Evolutionary conservation across 1,140 invertebrate genomes (phyloP).

Genomic region (Plutomurus gul): DNA sequence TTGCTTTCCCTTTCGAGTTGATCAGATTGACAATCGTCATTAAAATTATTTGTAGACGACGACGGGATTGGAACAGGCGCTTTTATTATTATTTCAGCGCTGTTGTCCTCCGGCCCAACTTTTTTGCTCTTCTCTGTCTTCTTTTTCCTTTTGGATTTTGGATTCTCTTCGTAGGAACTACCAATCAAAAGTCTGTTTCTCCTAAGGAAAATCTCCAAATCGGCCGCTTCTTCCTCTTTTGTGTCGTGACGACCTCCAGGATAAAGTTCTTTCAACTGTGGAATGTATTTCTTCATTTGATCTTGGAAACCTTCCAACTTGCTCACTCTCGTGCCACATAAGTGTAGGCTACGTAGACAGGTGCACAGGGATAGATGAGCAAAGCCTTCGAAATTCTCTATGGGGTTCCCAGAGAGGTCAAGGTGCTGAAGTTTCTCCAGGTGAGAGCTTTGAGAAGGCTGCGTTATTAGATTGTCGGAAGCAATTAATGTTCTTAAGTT

Average conservation of each 20-base stretch:
- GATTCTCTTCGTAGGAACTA: not conserved
- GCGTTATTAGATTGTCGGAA: slow-evolving; percentile 65
- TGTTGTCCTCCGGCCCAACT: too few relatives aligned
- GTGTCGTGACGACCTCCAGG: slow-evolving; percentile 32
- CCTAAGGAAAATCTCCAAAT: not conserved
- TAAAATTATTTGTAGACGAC: too few relatives aligned
- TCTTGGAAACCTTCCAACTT: slow-evolving; percentile 3
- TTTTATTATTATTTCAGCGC: too few relatives aligned
- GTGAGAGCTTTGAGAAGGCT: slow-evolving; percentile 64
- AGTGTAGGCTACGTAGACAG: slow-evolving; percentile 34
- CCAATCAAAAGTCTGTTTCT: not conserved
- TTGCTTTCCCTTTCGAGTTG: too few relatives aligned
- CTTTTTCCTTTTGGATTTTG: not conserved
- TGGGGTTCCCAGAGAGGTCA: slow-evolving; percentile 60
- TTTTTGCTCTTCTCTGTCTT: not conserved
- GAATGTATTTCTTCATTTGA: slow-evolving; percentile 32
- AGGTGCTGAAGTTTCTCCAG: slow-evolving; percentile 62
- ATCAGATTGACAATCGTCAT: too few relatives aligned
- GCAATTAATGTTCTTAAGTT: slow-evolving; percentile 66
- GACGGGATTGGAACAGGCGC: too few relatives aligned
- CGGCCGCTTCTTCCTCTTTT: not conserved
- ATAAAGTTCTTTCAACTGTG: slow-evolving; percentile 41
- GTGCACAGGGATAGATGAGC: slow-evolving; percentile 30
- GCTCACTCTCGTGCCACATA: slow-evolving; percentile 40
- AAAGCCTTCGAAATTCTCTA: slow-evolving; percentile 37